phyloP scores from a whole-genome alignment of 2,797 vertebrate species.

The Meriones psammophilus region DNA sequence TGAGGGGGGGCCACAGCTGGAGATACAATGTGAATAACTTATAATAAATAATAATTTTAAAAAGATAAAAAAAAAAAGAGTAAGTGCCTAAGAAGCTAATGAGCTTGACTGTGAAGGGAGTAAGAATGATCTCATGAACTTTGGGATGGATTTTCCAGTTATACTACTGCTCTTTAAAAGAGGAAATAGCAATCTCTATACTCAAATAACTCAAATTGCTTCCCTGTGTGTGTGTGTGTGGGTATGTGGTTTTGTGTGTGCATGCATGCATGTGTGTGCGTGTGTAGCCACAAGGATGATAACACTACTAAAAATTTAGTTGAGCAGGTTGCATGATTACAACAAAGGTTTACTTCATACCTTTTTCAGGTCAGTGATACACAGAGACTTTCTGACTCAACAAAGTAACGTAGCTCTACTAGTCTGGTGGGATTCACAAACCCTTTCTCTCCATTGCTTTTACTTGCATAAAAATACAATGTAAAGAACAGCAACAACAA shows the following conservation, averaged over 20 bases:
- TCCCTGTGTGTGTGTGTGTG: not conserved
- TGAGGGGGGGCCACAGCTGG: no score
- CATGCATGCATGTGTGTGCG: not conserved
- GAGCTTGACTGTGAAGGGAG: not conserved
- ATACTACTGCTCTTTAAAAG: not conserved
- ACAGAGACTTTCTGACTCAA: not conserved
- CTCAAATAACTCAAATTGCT: not conserved
- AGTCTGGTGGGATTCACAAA: not conserved
- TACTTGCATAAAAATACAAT: not conserved
- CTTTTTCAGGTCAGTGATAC: not conserved
- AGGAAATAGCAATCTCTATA: not conserved
- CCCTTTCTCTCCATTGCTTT: not conserved
- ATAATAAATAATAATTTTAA: no score
- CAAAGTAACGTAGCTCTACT: not conserved
- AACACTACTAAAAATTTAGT: constrained; percentile 47
- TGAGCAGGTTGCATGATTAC: not conserved
- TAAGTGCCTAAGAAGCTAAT: not conserved
- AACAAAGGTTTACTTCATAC: constrained; percentile 33
- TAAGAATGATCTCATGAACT: not conserved
- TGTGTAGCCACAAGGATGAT: not conserved
- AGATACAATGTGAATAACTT: no score
- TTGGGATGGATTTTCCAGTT: not conserved
- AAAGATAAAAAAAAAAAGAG: no score
- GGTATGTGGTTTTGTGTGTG: not conserved
- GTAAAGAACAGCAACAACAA: not conserved